Evolutionary conservation across 2,113 vertebrate species (phyloP).

Genomic region (Chiloscyllium plagiosum): DNA sequence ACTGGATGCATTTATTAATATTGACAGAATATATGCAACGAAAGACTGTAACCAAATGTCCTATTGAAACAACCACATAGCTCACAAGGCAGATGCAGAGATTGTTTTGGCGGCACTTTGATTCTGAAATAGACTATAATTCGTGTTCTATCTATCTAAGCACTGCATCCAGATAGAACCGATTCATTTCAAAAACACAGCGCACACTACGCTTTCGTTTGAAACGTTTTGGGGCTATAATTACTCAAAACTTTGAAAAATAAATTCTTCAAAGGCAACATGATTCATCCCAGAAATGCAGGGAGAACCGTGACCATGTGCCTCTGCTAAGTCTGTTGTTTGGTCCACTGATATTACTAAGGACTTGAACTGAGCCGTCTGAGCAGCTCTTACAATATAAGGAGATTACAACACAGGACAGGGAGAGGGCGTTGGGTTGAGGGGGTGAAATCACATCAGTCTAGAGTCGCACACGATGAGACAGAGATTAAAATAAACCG

Average conservation of each 20-base stretch:
- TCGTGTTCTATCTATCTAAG: not conserved
- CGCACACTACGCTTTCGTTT: not conserved
- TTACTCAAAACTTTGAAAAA: not conserved
- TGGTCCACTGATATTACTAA: not conserved
- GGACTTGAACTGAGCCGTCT: not conserved
- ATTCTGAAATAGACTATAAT: not conserved
- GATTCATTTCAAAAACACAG: not conserved
- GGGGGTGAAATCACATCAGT: not conserved
- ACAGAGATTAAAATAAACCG: not conserved
- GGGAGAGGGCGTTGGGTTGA: too few species aligned
- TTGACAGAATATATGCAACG: not conserved
- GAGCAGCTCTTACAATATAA: not conserved
- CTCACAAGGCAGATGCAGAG: not conserved
- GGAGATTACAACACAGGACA: not conserved
- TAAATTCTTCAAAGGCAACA: not conserved
- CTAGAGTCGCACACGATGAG: too few species aligned
- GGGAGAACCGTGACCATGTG: not conserved
- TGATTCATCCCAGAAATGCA: not conserved
- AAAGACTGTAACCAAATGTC: not conserved
- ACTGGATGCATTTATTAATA: not conserved
- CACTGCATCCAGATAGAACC: not conserved
- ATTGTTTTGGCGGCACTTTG: not conserved
- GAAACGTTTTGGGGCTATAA: not conserved
- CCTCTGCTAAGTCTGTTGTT: not conserved
- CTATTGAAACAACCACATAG: not conserved